Evolutionary conservation across 2,797 vertebrate species (phyloP).

Genomic region (Dryobates pubescens): DNA sequence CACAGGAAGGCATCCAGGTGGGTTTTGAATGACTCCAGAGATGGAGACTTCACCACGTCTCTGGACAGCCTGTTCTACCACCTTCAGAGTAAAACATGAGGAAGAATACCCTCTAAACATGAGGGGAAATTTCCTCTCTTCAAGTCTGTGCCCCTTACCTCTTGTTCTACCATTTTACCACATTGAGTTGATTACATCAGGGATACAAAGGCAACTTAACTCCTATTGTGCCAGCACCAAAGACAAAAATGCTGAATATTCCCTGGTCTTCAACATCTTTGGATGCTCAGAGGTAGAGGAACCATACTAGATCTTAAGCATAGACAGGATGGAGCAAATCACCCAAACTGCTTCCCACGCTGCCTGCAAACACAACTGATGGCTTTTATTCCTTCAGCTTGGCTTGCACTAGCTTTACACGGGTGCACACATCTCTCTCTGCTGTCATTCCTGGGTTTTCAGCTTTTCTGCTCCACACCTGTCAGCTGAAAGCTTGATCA

Average conservation of each 20-base stretch:
- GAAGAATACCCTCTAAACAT: too few species aligned
- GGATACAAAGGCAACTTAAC: neutral
- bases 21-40: too few species aligned
- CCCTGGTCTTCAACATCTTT: neutral
- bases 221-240: neutral
- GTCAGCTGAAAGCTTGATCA: neutral
- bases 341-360: neutral
- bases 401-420: neutral
- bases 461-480: neutral
- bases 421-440: neutral
- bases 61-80: too few species aligned
- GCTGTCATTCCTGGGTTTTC: neutral
- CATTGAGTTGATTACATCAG: neutral
- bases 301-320: neutral
- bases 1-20: too few species aligned
- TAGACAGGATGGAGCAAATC: neutral
- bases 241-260: neutral
- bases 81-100: too few species aligned
- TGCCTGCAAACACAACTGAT: rapidly evolving
- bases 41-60: too few species aligned
- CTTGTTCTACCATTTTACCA: too few species aligned
- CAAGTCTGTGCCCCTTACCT: too few species aligned
- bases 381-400: neutral
- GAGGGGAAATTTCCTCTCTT: too few species aligned
- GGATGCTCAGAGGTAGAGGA: neutral